Percentiles rank a stretch among this genome's conserved stretches.
These are phyloP conservation scores for Nudaria mundana DNA, from an alignment of 2,888 invertebrate species.

Conservation along the genomic window DNA sequence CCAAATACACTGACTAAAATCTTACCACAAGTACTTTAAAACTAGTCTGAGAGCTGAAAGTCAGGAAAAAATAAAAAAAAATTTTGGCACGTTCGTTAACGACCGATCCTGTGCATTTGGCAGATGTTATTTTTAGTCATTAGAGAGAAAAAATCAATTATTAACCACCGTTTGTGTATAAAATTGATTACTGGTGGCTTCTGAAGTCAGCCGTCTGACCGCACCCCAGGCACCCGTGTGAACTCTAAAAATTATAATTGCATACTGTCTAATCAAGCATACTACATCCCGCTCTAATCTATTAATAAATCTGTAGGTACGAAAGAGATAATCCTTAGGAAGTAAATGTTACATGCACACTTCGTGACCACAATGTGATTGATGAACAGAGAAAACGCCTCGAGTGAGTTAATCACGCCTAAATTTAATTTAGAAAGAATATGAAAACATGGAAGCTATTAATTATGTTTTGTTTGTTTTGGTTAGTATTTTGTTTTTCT, in stretches of 20 bases:
- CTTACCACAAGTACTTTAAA: too few relatives aligned
- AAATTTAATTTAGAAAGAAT: conserved; percentile 76
- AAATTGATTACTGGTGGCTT: conserved; percentile 76
- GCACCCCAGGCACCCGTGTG: conserved; percentile 61
- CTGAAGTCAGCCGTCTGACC: conserved; percentile 67
- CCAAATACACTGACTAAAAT: too few relatives aligned
- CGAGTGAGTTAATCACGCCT: conserved; percentile 74
- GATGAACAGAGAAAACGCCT: conserved; percentile 81
- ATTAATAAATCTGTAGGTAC: conserved; percentile 14
- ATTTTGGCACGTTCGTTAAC: conserved; percentile 69
- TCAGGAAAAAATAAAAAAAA: conserved; percentile 39
- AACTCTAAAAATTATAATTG: conserved; percentile 70
- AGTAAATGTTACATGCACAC: conserved; percentile 63
- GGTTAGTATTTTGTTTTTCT: conserved; percentile 47
- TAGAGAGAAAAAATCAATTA: conserved; percentile 74
- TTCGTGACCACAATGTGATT: conserved; percentile 66
- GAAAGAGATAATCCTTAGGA: conserved; percentile 57
- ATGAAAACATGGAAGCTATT: conserved; percentile 60
- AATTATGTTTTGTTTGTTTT: conserved; percentile 74
- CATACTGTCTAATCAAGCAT: conserved; percentile 60
- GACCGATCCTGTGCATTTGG: conserved; percentile 62
- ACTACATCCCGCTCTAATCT: conserved; percentile 43
- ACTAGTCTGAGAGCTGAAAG: conserved; percentile 32
- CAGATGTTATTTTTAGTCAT: conserved; percentile 77
- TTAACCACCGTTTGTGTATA: conserved; percentile 74